Conservation (phyloP, 2,113 vertebrate genomes). For the Nerophis ophidion region DNA sequence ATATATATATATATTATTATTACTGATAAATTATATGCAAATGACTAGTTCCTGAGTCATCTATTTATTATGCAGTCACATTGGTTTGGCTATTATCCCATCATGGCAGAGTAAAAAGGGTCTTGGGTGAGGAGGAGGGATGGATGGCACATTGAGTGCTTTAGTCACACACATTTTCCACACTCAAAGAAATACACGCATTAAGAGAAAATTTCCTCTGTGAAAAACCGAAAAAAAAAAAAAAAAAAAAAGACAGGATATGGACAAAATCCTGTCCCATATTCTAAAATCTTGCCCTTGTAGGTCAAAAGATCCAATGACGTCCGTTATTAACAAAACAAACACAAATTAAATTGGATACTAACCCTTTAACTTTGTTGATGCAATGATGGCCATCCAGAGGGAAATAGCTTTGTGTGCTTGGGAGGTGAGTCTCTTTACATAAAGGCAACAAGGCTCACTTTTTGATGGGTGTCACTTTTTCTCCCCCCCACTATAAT, state of each 20-base stretch:
- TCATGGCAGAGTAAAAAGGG: slow-evolving; percentile 61
- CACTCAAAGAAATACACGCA: slow-evolving; percentile 67
- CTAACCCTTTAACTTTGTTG: too few relatives aligned
- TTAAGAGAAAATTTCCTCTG: slow-evolving; percentile 55
- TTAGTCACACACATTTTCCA: slow-evolving; percentile 71
- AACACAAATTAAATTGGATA: too few relatives aligned
- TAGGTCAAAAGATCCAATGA: slow-evolving; percentile 47
- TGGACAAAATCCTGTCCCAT: slow-evolving; percentile 41
- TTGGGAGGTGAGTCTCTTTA: too few relatives aligned
- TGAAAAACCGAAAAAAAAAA: slow-evolving; percentile 19
- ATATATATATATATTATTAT: not conserved
- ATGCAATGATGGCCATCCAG: too few relatives aligned
- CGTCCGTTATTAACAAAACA: slow-evolving; percentile 5
- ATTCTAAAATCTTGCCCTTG: slow-evolving; percentile 25
- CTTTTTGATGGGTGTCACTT: too few relatives aligned
- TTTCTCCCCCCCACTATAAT: too few relatives aligned
- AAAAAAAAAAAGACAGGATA: slow-evolving; percentile 37
- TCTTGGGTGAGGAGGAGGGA: slow-evolving; percentile 66
- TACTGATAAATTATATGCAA: slow-evolving; percentile 58
- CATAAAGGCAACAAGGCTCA: too few relatives aligned
- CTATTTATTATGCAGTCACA: slow-evolving; percentile 74
- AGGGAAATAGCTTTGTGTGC: too few relatives aligned
- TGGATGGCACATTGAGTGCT: slow-evolving; percentile 69
- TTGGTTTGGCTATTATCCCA: slow-evolving; percentile 74
- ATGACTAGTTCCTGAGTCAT: slow-evolving; percentile 70